Conservation (phyloP, 2,113 vertebrate species). For the Cinclus cinclus region DNA sequence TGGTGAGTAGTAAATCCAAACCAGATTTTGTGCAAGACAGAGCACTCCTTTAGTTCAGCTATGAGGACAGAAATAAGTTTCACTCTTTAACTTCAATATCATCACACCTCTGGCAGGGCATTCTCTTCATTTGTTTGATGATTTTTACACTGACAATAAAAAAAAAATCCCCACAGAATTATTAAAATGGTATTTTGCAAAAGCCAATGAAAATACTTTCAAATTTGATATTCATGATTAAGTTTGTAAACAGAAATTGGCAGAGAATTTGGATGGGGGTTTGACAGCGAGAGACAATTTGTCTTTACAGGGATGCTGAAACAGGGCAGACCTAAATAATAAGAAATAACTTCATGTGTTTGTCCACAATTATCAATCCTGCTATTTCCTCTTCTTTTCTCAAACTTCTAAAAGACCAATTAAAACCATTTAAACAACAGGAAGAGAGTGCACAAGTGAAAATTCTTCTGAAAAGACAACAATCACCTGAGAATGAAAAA, state of each 20-base stretch:
- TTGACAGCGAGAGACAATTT: not conserved
- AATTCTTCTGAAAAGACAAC: not conserved
- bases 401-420: not conserved
- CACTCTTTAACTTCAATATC: not conserved
- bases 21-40: not conserved
- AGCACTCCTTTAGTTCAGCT: not conserved
- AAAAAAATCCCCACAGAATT: too few relatives aligned
- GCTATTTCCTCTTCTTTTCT: not conserved
- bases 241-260: not conserved
- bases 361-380: not conserved
- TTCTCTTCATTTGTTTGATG: not conserved
- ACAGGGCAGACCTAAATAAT: not conserved
- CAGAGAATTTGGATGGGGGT: not conserved
- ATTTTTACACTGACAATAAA: not conserved
- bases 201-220: not conserved
- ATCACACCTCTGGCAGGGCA: not conserved
- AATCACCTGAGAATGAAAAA: not conserved
- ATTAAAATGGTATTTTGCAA: not conserved
- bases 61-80: accelerated
- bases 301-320: not conserved
- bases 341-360: not conserved
- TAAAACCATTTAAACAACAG: not conserved
- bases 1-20: not conserved
- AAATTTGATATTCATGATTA: not conserved
- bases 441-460: not conserved